These are phyloP conservation scores for Anagrus nilaparvatae DNA, from an alignment of 1,140 invertebrate genomes.

Conservation along the genomic window DNA sequence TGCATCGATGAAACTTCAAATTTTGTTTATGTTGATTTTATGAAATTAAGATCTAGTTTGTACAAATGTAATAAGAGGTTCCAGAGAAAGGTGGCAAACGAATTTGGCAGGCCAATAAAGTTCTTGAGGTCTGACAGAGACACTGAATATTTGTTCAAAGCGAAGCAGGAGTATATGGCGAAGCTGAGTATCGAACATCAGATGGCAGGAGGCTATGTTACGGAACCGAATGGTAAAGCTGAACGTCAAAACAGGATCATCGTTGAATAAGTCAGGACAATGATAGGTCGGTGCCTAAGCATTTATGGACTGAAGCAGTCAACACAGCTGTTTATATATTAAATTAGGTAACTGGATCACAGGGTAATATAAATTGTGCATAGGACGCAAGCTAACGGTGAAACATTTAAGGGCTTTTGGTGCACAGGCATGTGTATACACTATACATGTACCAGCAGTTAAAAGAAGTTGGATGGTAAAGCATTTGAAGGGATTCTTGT, in stretches of 20 bases:
- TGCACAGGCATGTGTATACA: constrained; percentile 7
- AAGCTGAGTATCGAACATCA: neutral
- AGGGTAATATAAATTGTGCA: constrained; percentile 18
- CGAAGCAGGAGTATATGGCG: constrained; percentile 6
- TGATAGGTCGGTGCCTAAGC: neutral
- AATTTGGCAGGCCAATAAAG: constrained; percentile 6
- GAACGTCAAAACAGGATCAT: neutral
- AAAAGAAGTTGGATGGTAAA: constrained; percentile 9
- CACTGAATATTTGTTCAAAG: constrained; percentile 1
- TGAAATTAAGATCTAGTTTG: constrained; percentile 6
- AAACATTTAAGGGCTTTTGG: constrained; percentile 28
- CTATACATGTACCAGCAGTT: constrained; percentile 5
- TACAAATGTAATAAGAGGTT: constrained; percentile 4
- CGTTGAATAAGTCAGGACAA: neutral
- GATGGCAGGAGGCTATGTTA: neutral
- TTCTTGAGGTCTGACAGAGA: constrained; percentile 5
- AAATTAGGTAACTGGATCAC: neutral
- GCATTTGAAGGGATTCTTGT: neutral
- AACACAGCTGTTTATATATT: constrained; percentile 3
- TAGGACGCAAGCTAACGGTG: constrained; percentile 19
- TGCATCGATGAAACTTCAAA: constrained; percentile 7
- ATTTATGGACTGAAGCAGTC: constrained; percentile 1
- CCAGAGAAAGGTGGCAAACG: constrained; percentile 3
- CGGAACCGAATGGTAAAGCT: neutral
- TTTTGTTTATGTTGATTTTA: constrained; percentile 5